Conservation (phyloP, 2,888 invertebrate species). For the Trachelus tabidus region DNA sequence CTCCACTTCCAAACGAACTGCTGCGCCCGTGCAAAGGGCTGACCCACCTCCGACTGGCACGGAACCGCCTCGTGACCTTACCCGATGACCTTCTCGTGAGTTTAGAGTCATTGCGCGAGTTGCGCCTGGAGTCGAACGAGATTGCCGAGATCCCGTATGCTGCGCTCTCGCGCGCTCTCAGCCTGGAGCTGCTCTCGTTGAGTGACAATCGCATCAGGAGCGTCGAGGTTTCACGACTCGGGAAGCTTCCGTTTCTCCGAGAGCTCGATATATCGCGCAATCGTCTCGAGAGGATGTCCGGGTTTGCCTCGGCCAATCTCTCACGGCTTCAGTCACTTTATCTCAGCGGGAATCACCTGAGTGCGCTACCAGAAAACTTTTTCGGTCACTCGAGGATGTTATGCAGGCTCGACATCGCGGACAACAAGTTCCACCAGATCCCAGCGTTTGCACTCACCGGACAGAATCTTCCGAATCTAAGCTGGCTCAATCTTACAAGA, state of each 20-base stretch:
- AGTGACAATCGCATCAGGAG: conserved; percentile 76
- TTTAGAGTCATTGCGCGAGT: conserved; percentile 79
- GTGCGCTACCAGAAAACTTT: conserved; percentile 84
- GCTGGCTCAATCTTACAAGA: conserved; percentile 84
- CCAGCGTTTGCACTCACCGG: conserved; percentile 82
- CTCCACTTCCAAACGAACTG: conserved; percentile 75
- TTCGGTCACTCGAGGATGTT: conserved; percentile 79
- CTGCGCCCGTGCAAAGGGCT: conserved; percentile 83
- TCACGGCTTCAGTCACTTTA: conserved; percentile 81
- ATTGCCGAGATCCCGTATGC: conserved; percentile 83
- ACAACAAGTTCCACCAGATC: conserved; percentile 82
- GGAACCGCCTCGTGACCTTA: conserved; percentile 75
- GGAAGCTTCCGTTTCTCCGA: conserved; percentile 79
- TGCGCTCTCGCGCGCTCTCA: conserved; percentile 79
- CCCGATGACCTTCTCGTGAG: conserved; percentile 81
- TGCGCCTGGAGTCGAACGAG: conserved; percentile 78
- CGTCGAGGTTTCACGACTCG: conserved; percentile 82
- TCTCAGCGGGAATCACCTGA: conserved; percentile 80
- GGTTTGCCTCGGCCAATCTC: conserved; percentile 83
- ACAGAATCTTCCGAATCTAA: conserved; percentile 77
- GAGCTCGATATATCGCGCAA: conserved; percentile 82
- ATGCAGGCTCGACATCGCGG: conserved; percentile 81
- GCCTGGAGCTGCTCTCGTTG: conserved; percentile 78
- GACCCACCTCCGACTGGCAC: conserved; percentile 78
- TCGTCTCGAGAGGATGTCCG: conserved; percentile 80